phyloP scores from a whole-genome alignment of 2,797 vertebrate genomes.

The Fringilla coelebs region DNA sequence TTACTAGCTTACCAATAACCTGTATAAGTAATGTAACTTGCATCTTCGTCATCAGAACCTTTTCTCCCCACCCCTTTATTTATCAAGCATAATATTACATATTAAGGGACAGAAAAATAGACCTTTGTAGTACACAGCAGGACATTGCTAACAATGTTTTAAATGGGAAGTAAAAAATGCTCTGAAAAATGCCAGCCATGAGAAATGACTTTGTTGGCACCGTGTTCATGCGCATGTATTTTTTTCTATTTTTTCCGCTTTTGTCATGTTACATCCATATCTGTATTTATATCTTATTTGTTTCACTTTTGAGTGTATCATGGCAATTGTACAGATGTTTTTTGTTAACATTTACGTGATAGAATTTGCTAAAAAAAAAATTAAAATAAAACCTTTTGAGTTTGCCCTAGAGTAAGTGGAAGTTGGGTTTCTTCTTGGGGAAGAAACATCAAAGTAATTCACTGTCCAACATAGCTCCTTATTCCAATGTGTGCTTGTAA shows the following conservation, averaged over 20 bases:
- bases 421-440: slow-evolving; percentile 48
- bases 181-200: slow-evolving; percentile 69
- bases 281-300: slow-evolving; percentile 93
- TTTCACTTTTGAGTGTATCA: slow-evolving; percentile 86
- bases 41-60: slow-evolving; percentile 68
- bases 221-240: slow-evolving; percentile 84
- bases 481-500: not conserved
- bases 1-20: slow-evolving; percentile 68
- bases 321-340: slow-evolving; percentile 91
- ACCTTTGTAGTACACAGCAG: slow-evolving; percentile 69
- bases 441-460: not conserved
- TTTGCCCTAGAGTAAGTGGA: slow-evolving; percentile 92
- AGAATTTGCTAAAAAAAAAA: slow-evolving; percentile 89
- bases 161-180: slow-evolving; percentile 61
- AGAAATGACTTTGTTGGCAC: slow-evolving; percentile 73
- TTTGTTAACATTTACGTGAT: slow-evolving; percentile 90
- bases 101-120: slow-evolving; percentile 69
- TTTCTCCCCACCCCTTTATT: slow-evolving; percentile 72
- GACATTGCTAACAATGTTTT: slow-evolving; percentile 72
- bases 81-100: slow-evolving; percentile 71
- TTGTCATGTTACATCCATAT: slow-evolving; percentile 87
- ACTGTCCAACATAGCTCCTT: not conserved
- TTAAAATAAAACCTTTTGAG: slow-evolving; percentile 77
- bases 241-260: slow-evolving; percentile 76
- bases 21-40: slow-evolving; percentile 64